Evolutionary conservation across 2,888 invertebrate species (phyloP), one percentile per base, ranked within the genome.

Genomic region (Coelinius sp.): DNA sequence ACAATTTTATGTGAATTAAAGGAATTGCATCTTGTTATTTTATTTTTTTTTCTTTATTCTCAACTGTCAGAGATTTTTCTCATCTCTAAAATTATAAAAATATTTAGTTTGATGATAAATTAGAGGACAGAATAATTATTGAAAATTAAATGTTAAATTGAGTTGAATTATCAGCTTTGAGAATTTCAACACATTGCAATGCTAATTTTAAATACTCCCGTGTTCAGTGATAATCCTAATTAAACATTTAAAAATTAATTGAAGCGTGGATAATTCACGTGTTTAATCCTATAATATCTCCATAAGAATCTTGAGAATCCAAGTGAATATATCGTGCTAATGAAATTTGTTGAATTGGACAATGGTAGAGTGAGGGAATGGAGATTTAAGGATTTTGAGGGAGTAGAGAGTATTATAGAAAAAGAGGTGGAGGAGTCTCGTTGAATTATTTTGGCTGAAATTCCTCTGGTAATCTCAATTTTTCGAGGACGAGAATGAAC

Each of bases 221-320:
- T 56, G 14, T 56, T 52, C 8, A 0, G 12, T 25, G 27, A 53
- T 53, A 14, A 5, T 25, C 2, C 4, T 10, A 25, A 6, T 24
- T 25, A 25, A 53, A 12, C 27, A 22, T n/a, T 53, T 53, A 53
- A 24, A 53, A 25, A 53, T 53, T 53, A 53, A 53, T 53, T 53
- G 53, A 53, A 25, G 53, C 53, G n/a, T n/a, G n/a, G 25, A 12
- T 53, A 53, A 53, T 53, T 53, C 52, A 12, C 52, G 20, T 1
- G 31, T 25, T 17, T 27, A 59, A 59, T 59, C 35, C 31, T 17
- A 10, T 17, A 31, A 56, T 56, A 59, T 31, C 8, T n/a, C 59
- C 59, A 17, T 17, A 59, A 35, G 38, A 68, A 59, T 68, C 59
- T 56, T 41, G 41, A 44, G 68, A 68, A 68, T 68, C 56, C 68